These are phyloP conservation scores for Diarsia brunnea DNA, from an alignment of 2,888 invertebrate species.

Conservation along the genomic window DNA sequence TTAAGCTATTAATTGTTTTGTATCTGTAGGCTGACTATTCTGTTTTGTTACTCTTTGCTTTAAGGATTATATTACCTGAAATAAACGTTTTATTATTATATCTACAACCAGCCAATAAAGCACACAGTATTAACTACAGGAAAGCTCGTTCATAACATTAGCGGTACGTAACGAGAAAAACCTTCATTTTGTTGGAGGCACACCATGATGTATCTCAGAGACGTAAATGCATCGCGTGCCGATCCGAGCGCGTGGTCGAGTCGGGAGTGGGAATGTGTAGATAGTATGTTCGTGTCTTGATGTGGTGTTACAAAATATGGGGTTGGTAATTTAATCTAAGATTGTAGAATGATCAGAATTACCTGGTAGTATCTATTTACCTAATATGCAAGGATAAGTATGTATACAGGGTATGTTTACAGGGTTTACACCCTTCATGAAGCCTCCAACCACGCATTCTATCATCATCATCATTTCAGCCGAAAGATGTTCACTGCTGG, in stretches of 20 bases:
- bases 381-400: background rate
- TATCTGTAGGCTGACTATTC: too few species aligned
- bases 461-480: too few species aligned
- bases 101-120: conserved; percentile 13
- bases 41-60: too few species aligned
- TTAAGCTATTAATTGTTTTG: too few species aligned
- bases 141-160: conserved; percentile 21
- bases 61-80: too few species aligned
- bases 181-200: conserved; percentile 12
- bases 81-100: too few species aligned
- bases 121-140: conserved; percentile 5
- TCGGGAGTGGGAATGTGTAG: background rate
- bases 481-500: too few species aligned
- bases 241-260: conserved; percentile 15
- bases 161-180: conserved; percentile 21
- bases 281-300: background rate
- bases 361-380: background rate
- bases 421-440: too few species aligned
- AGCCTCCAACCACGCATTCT: too few species aligned
- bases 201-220: conserved; percentile 33
- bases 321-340: background rate
- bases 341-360: background rate
- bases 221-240: conserved; percentile 26
- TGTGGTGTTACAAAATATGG: background rate
- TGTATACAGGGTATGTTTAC: too few species aligned